Evolutionary conservation across 1,140 invertebrate genomes (phyloP), one percentile per base, ranked within the genome.

Genomic region (Pseudoatta argentina): DNA sequence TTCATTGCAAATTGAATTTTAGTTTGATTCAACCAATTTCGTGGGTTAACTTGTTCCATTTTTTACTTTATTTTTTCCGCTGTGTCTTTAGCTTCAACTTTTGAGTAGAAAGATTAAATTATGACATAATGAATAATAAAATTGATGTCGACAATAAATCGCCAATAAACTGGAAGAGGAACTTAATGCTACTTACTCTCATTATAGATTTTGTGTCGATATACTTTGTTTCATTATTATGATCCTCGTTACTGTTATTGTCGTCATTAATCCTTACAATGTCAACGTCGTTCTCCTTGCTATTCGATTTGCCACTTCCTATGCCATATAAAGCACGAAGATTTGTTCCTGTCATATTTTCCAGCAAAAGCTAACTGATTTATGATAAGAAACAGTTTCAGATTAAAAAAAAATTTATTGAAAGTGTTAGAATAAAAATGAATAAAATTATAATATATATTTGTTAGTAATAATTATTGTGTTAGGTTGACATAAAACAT

Each of bases 221-320:
- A 67, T 55, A 79, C 69, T 16, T 66, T 71, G 21, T 55, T 27
- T 69, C 10, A 44, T 21, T 21, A 71, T 81, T 71, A 71, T 71
- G 51, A 81, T 71, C 21, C 34, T 81, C 51, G 51, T 81, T 81
- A 69, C 8, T 24, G 30, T 71, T 71, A 81, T 81, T 71, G 21
- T 81, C 64, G 16, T 44, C 34, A 57, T 81, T 71, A 71, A 81
- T 81, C 5, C 12, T 53, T 8, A 63, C 24, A 61, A 67, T 16
- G 34, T 48, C 64, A 44, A 44, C 30, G 8, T 81, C 30, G 8
- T 81, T 57, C 10, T 69, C 18, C 14, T 51, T n/a, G 30, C 16
- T 39, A 27, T 57, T 44, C 16, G 30, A 67, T 24, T 79, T 69
- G 0, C 6, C 30, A 34, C 30, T 34, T 34, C 39, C 34, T 16